Percentiles rank a stretch among this genome's conserved stretches.
These are phyloP conservation scores for Microctonus hyperodae DNA, from an alignment of 2,888 invertebrate genomes.

Conservation along the genomic window DNA sequence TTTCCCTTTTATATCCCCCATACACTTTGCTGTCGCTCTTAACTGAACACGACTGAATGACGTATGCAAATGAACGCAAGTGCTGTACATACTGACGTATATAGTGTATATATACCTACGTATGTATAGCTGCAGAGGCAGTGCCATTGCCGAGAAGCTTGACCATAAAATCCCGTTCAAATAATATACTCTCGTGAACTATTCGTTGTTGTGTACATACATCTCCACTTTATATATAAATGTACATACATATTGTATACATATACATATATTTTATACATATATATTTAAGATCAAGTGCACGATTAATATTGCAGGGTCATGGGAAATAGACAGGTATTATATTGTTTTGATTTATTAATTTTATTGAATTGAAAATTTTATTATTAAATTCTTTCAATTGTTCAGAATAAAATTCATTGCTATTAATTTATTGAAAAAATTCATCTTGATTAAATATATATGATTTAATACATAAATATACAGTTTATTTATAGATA, in stretches of 20 bases:
- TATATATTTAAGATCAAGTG: background rate
- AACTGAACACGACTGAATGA: background rate
- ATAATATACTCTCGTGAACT: slow-evolving; percentile 1
- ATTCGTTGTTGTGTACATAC: background rate
- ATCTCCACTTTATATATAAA: too few species aligned
- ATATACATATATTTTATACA: background rate
- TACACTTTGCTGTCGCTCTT: background rate
- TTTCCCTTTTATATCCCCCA: slow-evolving; percentile 2
- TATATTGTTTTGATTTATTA: background rate
- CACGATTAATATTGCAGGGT: slow-evolving; percentile 4
- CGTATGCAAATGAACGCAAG: slow-evolving; percentile 12
- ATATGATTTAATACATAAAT: too few species aligned
- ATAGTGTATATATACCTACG: background rate
- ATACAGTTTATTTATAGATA: too few species aligned
- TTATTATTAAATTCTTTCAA: background rate
- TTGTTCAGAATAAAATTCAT: background rate
- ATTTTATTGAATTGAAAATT: background rate
- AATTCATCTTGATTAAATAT: too few species aligned
- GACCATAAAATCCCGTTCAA: slow-evolving; percentile 12
- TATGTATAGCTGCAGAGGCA: background rate
- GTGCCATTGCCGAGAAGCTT: slow-evolving; percentile 7
- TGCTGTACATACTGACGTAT: background rate
- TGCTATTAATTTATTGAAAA: background rate
- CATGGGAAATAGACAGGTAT: background rate
- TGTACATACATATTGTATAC: too few species aligned